Evolutionary conservation across 1,140 invertebrate genomes (phyloP).

Genomic region (Ladona fulva): DNA sequence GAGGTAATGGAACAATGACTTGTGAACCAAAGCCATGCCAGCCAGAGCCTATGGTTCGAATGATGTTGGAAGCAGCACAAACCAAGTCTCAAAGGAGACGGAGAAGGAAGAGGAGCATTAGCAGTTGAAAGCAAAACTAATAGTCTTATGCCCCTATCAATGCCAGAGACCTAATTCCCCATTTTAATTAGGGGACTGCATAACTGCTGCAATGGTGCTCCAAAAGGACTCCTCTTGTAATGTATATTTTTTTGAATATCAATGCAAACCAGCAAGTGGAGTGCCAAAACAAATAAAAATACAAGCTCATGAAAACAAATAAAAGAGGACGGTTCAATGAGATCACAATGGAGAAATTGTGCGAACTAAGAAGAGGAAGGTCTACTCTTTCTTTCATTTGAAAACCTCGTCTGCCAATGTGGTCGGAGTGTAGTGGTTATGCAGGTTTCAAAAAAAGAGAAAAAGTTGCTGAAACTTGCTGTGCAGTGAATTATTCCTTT

Average conservation of each 20-base stretch:
- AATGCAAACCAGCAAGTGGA: background rate
- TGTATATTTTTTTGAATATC: background rate
- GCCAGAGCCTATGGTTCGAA: conserved; percentile 76
- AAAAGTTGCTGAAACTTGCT: conserved; percentile 6
- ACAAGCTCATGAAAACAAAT: background rate
- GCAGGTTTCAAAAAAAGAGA: conserved; percentile 10
- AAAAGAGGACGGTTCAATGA: background rate
- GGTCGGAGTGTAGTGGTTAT: background rate
- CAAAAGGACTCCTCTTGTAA: background rate
- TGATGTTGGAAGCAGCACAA: conserved; percentile 65
- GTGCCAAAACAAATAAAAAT: background rate
- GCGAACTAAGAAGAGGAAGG: background rate
- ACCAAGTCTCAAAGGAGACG: background rate
- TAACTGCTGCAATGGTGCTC: background rate
- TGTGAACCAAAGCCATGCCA: conserved; percentile 81
- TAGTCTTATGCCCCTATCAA: background rate
- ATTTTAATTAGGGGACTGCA: background rate
- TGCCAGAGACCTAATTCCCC: background rate
- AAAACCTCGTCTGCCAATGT: background rate
- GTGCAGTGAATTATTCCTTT: background rate
- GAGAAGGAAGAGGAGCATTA: background rate
- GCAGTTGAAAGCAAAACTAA: background rate
- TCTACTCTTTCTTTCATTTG: background rate
- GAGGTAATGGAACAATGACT: conserved; percentile 81
- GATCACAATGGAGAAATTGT: background rate